Evolutionary conservation across 2,113 vertebrate species (phyloP).

Genomic region (Hippocampus comes): DNA sequence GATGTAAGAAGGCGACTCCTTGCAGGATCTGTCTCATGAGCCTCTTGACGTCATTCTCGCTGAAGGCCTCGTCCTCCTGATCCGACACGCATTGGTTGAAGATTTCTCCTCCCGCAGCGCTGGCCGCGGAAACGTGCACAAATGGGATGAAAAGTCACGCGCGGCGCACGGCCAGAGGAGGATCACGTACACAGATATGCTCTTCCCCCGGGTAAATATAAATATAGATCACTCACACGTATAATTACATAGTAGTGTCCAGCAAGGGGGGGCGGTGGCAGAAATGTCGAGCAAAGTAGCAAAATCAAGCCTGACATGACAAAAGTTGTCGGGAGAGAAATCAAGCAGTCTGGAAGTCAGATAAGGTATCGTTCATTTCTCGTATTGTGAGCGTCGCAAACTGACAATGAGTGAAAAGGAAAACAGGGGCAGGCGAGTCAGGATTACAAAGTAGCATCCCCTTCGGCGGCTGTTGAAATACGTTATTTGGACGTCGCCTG

Average conservation of each 20-base stretch:
- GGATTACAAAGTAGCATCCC: constrained; percentile 39
- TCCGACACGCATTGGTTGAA: constrained; percentile 75
- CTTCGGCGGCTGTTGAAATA: constrained; percentile 43
- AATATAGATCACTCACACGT: neutral
- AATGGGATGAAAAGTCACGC: too few relatives aligned
- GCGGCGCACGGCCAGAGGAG: too few relatives aligned
- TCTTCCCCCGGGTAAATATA: neutral
- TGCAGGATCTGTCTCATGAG: constrained; percentile 76
- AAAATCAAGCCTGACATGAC: neutral
- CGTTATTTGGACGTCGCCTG: constrained; percentile 13
- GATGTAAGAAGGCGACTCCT: constrained; percentile 71
- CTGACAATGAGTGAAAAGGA: constrained; percentile 14
- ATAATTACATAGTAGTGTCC: too few relatives aligned
- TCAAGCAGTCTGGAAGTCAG: neutral
- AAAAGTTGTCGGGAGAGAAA: neutral
- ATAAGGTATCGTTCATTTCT: neutral
- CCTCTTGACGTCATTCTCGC: constrained; percentile 70
- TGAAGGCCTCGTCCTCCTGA: constrained; percentile 73
- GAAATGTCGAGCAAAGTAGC: too few relatives aligned
- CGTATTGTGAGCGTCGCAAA: constrained; percentile 13
- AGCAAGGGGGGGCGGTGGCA: too few relatives aligned
- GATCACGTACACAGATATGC: neutral
- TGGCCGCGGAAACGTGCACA: constrained; percentile 15
- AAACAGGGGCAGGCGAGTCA: constrained; percentile 22
- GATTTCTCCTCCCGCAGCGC: constrained; percentile 76